These are phyloP conservation scores for Arion vulgaris DNA, from an alignment of 1,140 invertebrate species.

Conservation along the genomic window DNA sequence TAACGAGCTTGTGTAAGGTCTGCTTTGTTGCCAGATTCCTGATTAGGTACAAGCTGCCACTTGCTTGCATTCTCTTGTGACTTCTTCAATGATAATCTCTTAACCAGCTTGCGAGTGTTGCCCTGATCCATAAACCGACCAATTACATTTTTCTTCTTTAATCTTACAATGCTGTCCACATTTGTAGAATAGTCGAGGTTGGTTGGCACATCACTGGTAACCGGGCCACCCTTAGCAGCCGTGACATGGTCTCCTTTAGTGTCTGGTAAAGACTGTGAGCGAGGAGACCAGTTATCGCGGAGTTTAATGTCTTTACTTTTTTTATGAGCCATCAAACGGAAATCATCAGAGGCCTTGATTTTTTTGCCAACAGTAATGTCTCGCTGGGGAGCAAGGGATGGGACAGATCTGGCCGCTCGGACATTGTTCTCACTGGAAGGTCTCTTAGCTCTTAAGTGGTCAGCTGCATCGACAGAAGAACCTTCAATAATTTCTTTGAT, in stretches of 20 bases:
- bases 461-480: constrained; percentile 20
- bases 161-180: neutral
- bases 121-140: neutral
- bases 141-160: neutral
- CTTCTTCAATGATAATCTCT: neutral
- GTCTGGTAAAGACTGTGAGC: neutral
- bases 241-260: neutral
- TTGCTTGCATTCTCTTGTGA: neutral
- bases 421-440: neutral
- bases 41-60: neutral
- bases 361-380: neutral
- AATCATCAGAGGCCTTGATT: neutral
- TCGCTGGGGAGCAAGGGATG: neutral
- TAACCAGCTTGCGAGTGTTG: neutral
- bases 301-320: neutral
- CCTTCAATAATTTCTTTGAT: constrained; percentile 37
- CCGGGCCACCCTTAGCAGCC: too few species aligned
- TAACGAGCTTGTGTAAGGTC: neutral
- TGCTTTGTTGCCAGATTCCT: neutral
- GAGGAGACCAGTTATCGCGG: neutral
- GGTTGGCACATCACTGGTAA: neutral
- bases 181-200: neutral
- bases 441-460: neutral
- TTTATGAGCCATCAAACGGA: neutral
- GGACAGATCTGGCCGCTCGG: constrained; percentile 2